Evolutionary conservation across 2,888 invertebrate species (phyloP), one percentile per base, ranked within the genome.

Genomic region (Physocephala rufipes): DNA sequence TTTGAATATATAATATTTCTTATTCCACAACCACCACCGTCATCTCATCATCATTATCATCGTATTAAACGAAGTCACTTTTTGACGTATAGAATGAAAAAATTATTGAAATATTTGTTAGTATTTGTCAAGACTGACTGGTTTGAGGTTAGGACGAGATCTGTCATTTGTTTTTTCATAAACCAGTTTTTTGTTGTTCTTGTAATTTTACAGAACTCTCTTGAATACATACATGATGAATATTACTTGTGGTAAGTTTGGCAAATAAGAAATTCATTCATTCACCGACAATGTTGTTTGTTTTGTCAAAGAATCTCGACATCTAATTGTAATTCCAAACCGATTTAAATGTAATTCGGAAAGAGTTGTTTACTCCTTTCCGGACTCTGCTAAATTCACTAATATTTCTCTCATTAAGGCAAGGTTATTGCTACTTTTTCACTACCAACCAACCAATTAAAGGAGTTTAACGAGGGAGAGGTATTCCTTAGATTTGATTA

Each of bases 91-190:
- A 30, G 21, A 45, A 67, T 36, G 43, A 45, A 67, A 67, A 67
- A n/a, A n/a, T n/a, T 67, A 67, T 67, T 59, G 59, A 67, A 67
- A 67, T 67, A 59, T 36, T 36, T 36, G 9, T 67, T 30, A 59
- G 67, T 58, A 58, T 58, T 58, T 58, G 58, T 28, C 28, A 21
- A 15, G 15, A 26, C 9, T 67, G n/a, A 26, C 58, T 24, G 28
- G 49, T n/a, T 66, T 51, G 55, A 15, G 12, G 15, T 59, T 28
- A 4, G 36, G 36, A 4, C 9, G 36, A 9, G 36, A 36, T 4
- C 13, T 16, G 51, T 51, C 51, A 24, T 26, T 21, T 12, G 30
- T 2, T 55, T 53, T 36, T 55, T 66, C 51, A 55, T 13, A 53
- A 67, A 67, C 67, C 49, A 45, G 67, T 67, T 67, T 55, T 30